Evolutionary conservation across 2,888 invertebrate species (phyloP), one percentile per base, ranked within the genome.

Genomic region (Formica aserva): DNA sequence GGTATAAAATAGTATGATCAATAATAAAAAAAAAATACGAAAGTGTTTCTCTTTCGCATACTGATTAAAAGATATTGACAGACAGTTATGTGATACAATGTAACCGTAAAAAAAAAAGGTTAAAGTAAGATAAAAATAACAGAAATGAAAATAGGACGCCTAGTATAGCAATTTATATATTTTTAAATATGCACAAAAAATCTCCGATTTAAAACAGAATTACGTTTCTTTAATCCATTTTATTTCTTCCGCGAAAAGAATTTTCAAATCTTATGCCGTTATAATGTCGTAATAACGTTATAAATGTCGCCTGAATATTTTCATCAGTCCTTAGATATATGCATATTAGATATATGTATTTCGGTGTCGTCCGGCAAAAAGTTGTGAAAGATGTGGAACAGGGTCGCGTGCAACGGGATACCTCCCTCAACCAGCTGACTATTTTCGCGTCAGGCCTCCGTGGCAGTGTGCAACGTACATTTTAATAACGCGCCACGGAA

Each of bases 401-500:
- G 38, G 41, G 15, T 32, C 63, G 22, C 63, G 22, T 18, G 48
- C 13, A 29, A 45, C 22, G 35, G 26, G 72, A 48, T 69, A 45
- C 45, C 38, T 26, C 3, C 3, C 38, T 76, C 52, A 11, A 13
- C 38, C 29, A 65, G 77, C 67, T 65, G 62, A 32, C 78, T 77
- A 72, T 85, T 81, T 86, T 62, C 63, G 63, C 48, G 77, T 65
- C 82, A 74, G 66, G 45, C 76, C 83, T 76, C 29, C 75, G 55
- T 82, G 63, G 76, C 82, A 69, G 65, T 83, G 88, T 88, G 88
- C 89, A 89, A 89, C 87, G 89, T 90, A 86, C 88, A 85, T 90
- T 91, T 92, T 91, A 91, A 92, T 92, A 92, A 92, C 91, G 91
- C 88, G 92, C 91, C 91, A 88, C 83, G 57, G 65, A 71, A 89